Base-by-base conservation (phyloP, 2,888 invertebrate species). In the Lydus trimaculatus region DNA sequence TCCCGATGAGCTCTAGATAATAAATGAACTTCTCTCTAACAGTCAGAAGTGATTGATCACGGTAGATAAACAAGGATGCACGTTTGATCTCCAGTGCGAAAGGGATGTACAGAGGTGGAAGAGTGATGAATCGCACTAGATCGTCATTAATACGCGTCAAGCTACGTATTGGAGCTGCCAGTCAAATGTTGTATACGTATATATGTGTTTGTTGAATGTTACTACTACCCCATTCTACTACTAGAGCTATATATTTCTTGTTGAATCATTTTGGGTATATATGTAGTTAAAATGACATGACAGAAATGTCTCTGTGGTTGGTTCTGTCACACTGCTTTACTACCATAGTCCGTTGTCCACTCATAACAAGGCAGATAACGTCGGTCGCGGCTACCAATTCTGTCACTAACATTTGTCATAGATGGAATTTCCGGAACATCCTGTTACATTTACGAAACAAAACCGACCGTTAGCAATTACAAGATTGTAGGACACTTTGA, bases 1-100 rank as follows among this genome's bases (percentile, higher is more conserved):
- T 81, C 80, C 80, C 80, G 80, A 81, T 78, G 80, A 79, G 78
- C 76, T 75, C 73, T 72, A 77, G 79, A 81, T 85, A 85, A 85
- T 85, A 85, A 85, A 86, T 85, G 85, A 83, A 84, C 81, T 84
- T 82, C 84, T 85, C 84, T 85, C 84, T 79, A 83, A 79, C 84
- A 84, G 84, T 85, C 85, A 84, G 82, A 83, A 85, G 84, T 85
- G 86, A 85, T 85, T 85, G 85, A 85, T 85, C 83, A 82, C 83
- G 77, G 79, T 78, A 82, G 82, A 83, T 84, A 84, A 82, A 83
- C 83, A 83, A 82, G 83, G 83, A 85, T 59, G 65, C 82, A 83
- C 83, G 82, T 84, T 84, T 84, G 85, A 85, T 85, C 84, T 84
- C 80, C 80, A 79, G 79, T 72, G 79, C 73, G 73, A 79, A 76